These are phyloP conservation scores for Ailuropoda melanoleuca DNA, from an alignment of 2,113 vertebrate species.

Conservation along the genomic window DNA sequence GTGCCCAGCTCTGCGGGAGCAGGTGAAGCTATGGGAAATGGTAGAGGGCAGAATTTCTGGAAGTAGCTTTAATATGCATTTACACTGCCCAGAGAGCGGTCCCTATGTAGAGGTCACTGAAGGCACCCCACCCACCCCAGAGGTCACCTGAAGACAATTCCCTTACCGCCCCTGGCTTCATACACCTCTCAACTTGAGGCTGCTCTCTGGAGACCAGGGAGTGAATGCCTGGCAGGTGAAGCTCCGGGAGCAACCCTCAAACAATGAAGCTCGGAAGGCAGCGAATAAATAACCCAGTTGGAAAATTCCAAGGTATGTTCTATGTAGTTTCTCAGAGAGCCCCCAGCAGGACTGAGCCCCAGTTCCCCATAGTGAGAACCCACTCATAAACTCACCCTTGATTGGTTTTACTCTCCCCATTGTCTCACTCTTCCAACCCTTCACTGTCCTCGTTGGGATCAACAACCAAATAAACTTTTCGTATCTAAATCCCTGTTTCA, in stretches of 20 bases:
- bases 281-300: not conserved
- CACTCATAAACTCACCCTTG: not conserved
- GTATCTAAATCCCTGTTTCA: not conserved
- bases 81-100: not conserved
- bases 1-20: not conserved
- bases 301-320: not conserved
- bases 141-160: not conserved
- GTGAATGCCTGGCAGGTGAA: not conserved
- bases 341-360: not conserved
- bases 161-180: not conserved
- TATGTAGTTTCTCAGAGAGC: not conserved
- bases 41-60: not conserved
- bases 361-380: too few species aligned
- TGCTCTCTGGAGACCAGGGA: not conserved
- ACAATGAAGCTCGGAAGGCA: not conserved
- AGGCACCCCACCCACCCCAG: too few species aligned
- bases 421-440: not conserved
- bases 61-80: not conserved
- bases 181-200: not conserved
- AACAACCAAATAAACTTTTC: not conserved
- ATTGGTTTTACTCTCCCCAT: not conserved
- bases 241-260: not conserved
- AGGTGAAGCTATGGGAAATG: not conserved
- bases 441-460: not conserved
- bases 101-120: not conserved